Base-by-base conservation (phyloP, 2,888 invertebrate genomes). In the Philaethria dido region DNA sequence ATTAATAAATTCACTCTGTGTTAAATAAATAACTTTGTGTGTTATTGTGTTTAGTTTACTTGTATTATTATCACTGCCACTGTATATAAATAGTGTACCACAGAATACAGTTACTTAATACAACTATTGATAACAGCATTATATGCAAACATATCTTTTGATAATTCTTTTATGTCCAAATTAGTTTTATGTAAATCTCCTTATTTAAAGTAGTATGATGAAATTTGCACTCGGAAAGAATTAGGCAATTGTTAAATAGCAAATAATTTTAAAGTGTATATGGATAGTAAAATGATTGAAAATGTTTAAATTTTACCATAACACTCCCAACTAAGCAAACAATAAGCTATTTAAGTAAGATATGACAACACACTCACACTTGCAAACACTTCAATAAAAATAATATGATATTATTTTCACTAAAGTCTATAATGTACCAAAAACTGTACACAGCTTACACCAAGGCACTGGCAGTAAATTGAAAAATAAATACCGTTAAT, bases 401-500 rank as follows among this genome's bases (percentile, higher is more conserved):
- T 14, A 33, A 29, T 8, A 20, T 20, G 36, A 14, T 11, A 33
- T 20, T 47, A n/a, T 14, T 48, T n/a, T 22, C 1, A n/a, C 8
- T 20, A 8, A n/a, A 39, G 20, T 22, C 39, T 22, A 18, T 55
- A 52, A 36, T 39, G 14, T 54, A 36, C 13, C 14, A 18, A 16
- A 55, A 39, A n/a, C 13, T 22, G 14, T 39, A 22, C 16, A 55
- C n/a, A 55, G 39, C 9, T 55, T 42, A n/a, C 14, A 42, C 3
- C n/a, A 22, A 9, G 42, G 4, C 22, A 22, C 11, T 42, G 20
- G 8, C 11, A 18, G 3, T 16, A 4, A 45, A 18, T 45, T 18
- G 11, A 60, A 18, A n/a, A 45, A 87, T 90, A 92, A 89, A 89
- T 93, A 93, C 93, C 93, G 88, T 92, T 75, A 89, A 76, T 67